phyloP scores from a whole-genome alignment of 2,113 vertebrate genomes.

The Mixornis gularis region DNA sequence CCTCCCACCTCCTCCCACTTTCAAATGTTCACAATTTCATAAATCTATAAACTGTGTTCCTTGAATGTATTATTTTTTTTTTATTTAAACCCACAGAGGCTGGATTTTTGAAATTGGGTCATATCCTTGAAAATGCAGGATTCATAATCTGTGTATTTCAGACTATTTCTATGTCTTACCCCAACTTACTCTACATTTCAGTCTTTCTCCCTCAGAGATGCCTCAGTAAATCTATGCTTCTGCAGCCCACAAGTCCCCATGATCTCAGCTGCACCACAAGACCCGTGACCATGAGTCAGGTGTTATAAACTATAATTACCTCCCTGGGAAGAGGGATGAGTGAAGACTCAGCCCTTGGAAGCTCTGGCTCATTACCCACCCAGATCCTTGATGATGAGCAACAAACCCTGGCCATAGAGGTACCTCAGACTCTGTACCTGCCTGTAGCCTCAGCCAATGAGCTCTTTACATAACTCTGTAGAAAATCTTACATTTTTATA shows the following conservation, averaged over 20 bases:
- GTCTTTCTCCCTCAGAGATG: not conserved
- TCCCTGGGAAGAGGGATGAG: not conserved
- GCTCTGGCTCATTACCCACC: not conserved
- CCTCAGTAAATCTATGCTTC: not conserved
- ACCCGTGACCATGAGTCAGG: not conserved
- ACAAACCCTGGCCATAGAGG: not conserved
- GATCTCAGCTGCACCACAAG: not conserved
- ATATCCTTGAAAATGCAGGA: not conserved
- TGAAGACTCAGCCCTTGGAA: not conserved
- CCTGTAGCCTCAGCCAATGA: not conserved
- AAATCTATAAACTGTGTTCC: not conserved
- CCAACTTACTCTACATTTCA: not conserved
- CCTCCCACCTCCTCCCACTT: not conserved
- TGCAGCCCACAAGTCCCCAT: not conserved
- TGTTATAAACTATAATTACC: not conserved
- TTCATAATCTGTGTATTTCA: not conserved
- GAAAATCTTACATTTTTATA: not conserved
- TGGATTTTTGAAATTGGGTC: not conserved
- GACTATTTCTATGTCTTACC: not conserved
- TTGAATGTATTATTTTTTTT: not conserved
- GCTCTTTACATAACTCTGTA: not conserved
- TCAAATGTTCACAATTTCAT: not conserved
- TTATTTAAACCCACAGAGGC: not conserved
- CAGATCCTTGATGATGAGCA: not conserved
- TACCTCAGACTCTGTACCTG: fast-evolving